Evolutionary conservation across 2,888 invertebrate species (phyloP), one percentile per base, ranked within the genome.

Genomic region (Adineta ricciae): DNA sequence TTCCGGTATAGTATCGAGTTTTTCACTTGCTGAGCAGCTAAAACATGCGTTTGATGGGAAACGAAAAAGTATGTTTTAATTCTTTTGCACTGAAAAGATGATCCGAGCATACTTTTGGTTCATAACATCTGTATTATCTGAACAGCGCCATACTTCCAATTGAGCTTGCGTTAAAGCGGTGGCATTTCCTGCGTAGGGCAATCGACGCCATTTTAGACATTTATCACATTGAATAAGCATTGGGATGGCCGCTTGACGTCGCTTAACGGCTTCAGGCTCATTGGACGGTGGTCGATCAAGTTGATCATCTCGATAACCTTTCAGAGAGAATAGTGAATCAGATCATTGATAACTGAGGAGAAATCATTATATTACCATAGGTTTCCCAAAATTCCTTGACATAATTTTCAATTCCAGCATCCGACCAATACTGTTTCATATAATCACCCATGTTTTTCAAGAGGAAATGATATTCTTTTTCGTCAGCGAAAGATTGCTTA

Each of bases 401-500:
- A 16, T 38, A 85, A 88, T 86, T 85, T 88, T 89, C 89, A 83
- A 90, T 88, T 84, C 89, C 89, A 38, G 90, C 87, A 87, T 91
- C 90, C 84, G 89, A 89, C 90, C 91, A 91, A 87, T 91, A 91
- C 87, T 91, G 90, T 32, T 89, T 88, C 90, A 91, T 90, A 87
- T 91, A 90, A 87, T 91, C 90, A 5, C 90, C 90, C 89, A 91
- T 89, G 9, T 89, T 90, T 84, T 89, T 88, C 88, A 90, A 88
- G 38, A 91, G 87, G 85, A 90, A 89, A 78, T 90, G 87, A 86
- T 90, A 91, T 86, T 91, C 91, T 83, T 90, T 90, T 83, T 90
- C 89, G 87, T 91, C 91, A 9, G 91, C 91, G 88, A 92, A 91
- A 86, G 90, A 90, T 87, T 92, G 91, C 87, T 92, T 92, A 87